phyloP scores from a whole-genome alignment of 1,140 invertebrate species.

The Pseudomyrmex gracilis region DNA sequence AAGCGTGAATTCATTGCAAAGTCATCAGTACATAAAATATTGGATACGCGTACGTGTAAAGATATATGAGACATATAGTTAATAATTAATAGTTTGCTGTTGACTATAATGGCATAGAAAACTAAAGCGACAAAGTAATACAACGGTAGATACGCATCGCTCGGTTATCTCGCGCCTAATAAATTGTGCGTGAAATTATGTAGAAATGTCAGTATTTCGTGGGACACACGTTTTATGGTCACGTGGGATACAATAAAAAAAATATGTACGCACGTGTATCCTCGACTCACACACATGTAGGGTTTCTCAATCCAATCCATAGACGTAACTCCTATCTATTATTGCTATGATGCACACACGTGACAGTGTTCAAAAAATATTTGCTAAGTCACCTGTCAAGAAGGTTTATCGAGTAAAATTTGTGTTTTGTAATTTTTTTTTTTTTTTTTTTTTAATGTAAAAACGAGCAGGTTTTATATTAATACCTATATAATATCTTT shows the following conservation, averaged over 20 bases:
- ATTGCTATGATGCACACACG: slow-evolving; percentile 36
- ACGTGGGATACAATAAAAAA: background rate
- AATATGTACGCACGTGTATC: slow-evolving; percentile 20
- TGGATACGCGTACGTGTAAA: no score
- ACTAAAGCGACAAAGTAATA: no score
- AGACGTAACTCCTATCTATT: slow-evolving; percentile 67
- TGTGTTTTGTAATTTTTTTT: background rate
- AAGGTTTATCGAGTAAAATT: background rate
- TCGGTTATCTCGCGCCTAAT: background rate
- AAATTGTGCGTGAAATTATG: background rate
- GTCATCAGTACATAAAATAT: no score
- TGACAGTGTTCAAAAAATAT: slow-evolving; percentile 47
- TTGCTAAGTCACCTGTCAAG: background rate
- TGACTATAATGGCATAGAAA: no score
- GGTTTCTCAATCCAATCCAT: slow-evolving; percentile 82
- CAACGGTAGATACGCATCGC: background rate
- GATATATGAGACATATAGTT: no score
- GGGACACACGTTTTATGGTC: background rate
- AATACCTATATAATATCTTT: no score
- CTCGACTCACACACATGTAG: slow-evolving; percentile 55
- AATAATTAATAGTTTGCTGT: no score
- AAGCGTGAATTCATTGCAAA: no score
- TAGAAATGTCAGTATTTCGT: background rate
- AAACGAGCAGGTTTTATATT: no score
- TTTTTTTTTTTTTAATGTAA: background rate